phyloP scores from a whole-genome alignment of 2,113 vertebrate species.

The Paracyprichromis sp. region DNA sequence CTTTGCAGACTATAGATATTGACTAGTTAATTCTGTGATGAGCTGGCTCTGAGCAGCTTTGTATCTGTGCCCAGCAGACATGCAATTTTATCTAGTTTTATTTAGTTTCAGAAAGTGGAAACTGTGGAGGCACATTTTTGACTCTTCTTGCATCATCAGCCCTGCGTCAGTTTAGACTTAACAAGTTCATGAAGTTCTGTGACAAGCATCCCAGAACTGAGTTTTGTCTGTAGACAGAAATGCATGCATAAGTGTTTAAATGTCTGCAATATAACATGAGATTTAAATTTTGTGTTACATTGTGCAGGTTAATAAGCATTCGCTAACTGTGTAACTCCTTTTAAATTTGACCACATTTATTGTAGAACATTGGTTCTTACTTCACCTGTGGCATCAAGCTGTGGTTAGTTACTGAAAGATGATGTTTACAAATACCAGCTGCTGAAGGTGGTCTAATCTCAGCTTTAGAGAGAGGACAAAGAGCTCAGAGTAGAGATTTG shows the following conservation, averaged over 20 bases:
- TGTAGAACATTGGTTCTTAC: neutral
- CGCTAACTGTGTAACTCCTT: neutral
- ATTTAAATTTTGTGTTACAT: neutral
- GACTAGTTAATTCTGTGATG: neutral
- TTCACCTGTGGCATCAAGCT: neutral
- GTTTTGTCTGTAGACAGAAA: neutral
- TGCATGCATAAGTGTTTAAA: accelerated
- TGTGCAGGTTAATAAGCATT: neutral
- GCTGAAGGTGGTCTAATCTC: neutral
- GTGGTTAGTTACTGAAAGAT: neutral
- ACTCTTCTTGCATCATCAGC: neutral
- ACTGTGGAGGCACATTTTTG: neutral
- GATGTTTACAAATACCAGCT: neutral
- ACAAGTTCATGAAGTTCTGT: neutral
- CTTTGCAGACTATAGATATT: neutral
- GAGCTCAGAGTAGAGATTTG: neutral
- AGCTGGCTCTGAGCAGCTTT: neutral
- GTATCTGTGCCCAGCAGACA: neutral
- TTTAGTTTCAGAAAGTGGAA: neutral
- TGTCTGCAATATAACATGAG: neutral
- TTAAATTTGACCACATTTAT: neutral
- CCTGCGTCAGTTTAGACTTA: neutral
- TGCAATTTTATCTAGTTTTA: neutral
- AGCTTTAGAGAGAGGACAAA: neutral
- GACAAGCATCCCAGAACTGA: neutral